Evolutionary conservation across 2,797 vertebrate genomes (phyloP).

Genomic region (Phalloptychus januarius): DNA sequence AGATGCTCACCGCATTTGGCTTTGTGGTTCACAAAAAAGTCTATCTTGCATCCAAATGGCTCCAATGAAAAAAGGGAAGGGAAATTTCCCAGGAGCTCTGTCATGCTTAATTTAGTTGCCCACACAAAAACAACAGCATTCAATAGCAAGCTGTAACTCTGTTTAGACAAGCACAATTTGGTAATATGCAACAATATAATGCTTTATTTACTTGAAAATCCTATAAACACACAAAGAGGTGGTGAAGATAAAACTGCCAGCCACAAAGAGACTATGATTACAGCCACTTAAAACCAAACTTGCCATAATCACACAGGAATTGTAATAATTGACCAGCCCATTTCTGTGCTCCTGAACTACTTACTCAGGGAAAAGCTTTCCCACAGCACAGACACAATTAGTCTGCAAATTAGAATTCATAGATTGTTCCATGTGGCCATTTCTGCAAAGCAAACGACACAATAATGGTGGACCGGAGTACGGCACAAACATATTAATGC

Average conservation of each 20-base stretch:
- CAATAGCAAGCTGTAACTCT: constrained; percentile 48
- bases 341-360: constrained; percentile 11
- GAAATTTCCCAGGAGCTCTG: constrained; percentile 55
- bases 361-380: constrained; percentile 32
- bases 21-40: constrained; percentile 24
- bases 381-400: constrained; percentile 38
- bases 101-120: constrained; percentile 56
- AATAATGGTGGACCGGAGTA: constrained; percentile 20
- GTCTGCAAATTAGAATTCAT: constrained; percentile 41
- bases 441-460: constrained; percentile 27
- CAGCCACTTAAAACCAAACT: constrained; percentile 41
- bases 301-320: constrained; percentile 32
- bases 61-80: constrained; percentile 39
- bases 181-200: constrained; percentile 38
- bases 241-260: constrained; percentile 15
- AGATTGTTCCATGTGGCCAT: constrained; percentile 35
- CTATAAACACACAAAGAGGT: constrained; percentile 42
- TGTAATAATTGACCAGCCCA: constrained; percentile 33
- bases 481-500: constrained; percentile 10
- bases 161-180: constrained; percentile 37
- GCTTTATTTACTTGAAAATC: constrained; percentile 49
- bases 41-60: constrained; percentile 34
- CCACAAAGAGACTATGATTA: constrained; percentile 40
- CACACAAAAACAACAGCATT: constrained; percentile 53
- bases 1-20: constrained; percentile 33